phyloP scores from a whole-genome alignment of 1,140 invertebrate species.

The Ceratosolen fusciceps region DNA sequence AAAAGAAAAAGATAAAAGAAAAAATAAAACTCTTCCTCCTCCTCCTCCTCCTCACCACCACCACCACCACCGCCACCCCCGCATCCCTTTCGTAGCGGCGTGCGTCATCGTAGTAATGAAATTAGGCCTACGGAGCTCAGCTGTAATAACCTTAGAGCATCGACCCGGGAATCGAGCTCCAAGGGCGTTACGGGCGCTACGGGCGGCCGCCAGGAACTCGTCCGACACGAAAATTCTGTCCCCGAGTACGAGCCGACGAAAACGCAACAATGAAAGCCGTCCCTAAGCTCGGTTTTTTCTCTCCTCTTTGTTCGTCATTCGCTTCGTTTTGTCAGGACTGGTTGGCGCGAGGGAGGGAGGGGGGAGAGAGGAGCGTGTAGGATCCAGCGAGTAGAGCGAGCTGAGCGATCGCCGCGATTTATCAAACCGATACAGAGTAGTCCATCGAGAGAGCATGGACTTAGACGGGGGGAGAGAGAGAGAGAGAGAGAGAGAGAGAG shows the following conservation, averaged over 20 bases:
- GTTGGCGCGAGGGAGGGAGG: background rate
- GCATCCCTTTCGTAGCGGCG: background rate
- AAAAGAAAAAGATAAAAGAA: no score
- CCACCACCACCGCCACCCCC: background rate
- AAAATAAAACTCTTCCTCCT: background rate
- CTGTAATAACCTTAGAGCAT: background rate
- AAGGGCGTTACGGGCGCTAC: no score
- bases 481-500: constrained; percentile 15
- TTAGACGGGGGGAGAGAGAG: background rate
- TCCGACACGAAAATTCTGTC: background rate
- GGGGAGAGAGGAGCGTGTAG: background rate
- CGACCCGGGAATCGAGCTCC: background rate
- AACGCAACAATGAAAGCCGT: constrained; percentile 14
- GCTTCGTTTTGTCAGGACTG: background rate
- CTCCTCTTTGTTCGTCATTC: constrained; percentile 3
- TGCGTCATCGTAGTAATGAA: background rate
- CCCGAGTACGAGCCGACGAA: background rate
- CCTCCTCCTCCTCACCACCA: background rate
- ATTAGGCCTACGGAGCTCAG: constrained; percentile 12
- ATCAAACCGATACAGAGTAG: constrained; percentile 57
- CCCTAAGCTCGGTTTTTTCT: background rate
- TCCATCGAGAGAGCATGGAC: no score
- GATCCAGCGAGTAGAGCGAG: background rate
- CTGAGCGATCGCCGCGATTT: constrained; percentile 48
- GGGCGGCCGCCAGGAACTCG: background rate